Base-by-base conservation (phyloP, 2,888 invertebrate genomes). In the Rhorus exstirpatorius region DNA sequence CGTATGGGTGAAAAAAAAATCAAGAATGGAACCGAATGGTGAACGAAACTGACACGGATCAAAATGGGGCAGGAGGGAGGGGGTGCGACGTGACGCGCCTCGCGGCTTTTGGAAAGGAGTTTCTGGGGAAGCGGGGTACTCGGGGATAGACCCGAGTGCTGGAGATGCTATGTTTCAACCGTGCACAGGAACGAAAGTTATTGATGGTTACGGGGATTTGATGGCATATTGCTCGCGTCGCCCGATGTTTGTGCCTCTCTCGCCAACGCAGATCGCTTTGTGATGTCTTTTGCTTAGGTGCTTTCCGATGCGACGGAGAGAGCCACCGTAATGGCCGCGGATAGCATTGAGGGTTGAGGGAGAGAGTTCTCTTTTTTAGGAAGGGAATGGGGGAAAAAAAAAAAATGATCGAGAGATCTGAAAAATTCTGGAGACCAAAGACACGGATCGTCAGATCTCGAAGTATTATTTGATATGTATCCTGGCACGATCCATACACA, bases 151-250 rank as follows among this genome's bases (percentile, higher is more conserved):
- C 77, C 71, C 72, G 80, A 78, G 77, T 79, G 60, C 82, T 44
- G 53, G 60, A 31, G 72, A 63, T 75, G 44, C 61, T 82, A 24
- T 44, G 67, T 77, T 81, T 81, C 81, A 74, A 63, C 65, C 58
- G 53, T 49, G 44, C 71, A 83, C 70, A 85, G 76, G 86, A 88
- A 88, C 85, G 90, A 89, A 88, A 87, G 90, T 91, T 93, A 93
- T 93, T 93, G 93, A 93, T 92, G 93, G 92, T 93, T 93, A 92
- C 92, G 91, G 90, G 91, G 85, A 91, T 92, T 92, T 93, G 92
- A 92, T 92, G 90, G 92, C 92, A 93, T 93, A 92, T 93, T 92
- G 92, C 91, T 90, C 87, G 88, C 84, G 87, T 90, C 89, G 86
- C 77, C 79, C 88, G 88, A 91, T 88, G 70, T 87, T 63, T 71